A percentile compares a stretch with the other conserved stretches of the same genome.
phyloP scores from a whole-genome alignment of 1,140 invertebrate species.

The Rhagoletis zephyria region DNA sequence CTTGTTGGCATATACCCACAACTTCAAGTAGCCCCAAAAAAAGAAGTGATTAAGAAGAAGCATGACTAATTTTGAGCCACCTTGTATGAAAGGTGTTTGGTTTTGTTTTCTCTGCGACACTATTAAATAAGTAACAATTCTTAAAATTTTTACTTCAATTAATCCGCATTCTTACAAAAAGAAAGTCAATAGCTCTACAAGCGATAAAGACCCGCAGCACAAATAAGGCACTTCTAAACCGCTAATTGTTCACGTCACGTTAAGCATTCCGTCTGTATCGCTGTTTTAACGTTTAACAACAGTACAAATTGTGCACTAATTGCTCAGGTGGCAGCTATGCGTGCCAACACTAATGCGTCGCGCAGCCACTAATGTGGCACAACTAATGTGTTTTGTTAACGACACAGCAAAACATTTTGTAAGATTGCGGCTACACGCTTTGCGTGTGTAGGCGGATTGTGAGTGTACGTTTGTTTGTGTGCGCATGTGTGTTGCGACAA shows the following conservation, averaged over 20 bases:
- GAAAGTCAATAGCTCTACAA: no score
- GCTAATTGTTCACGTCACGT: constrained; percentile 12
- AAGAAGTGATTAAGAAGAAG: no score
- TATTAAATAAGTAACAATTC: no score
- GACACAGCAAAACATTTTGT: constrained; percentile 24
- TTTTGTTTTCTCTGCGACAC: no score
- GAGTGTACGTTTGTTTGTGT: background rate
- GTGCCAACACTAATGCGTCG: constrained; percentile 15
- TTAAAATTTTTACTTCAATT: no score
- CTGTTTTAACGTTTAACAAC: background rate
- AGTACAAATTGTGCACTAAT: constrained; percentile 26
- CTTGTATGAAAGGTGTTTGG: no score
- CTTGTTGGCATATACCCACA: no score
- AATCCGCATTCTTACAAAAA: no score
- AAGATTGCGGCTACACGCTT: background rate
- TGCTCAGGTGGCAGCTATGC: constrained; percentile 33
- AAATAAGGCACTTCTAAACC: background rate
- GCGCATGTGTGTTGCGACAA: background rate
- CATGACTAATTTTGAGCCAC: no score
- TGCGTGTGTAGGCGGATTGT: background rate
- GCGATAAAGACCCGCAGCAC: no score
- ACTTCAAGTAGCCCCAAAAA: no score
- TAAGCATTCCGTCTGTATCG: background rate
- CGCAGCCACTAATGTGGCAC: constrained; percentile 21
- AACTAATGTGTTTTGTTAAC: constrained; percentile 19